A percentile compares a stretch with the other conserved stretches of the same genome.
These are phyloP conservation scores for Cistogaster globosa DNA, from an alignment of 2,888 invertebrate species.

Conservation along the genomic window DNA sequence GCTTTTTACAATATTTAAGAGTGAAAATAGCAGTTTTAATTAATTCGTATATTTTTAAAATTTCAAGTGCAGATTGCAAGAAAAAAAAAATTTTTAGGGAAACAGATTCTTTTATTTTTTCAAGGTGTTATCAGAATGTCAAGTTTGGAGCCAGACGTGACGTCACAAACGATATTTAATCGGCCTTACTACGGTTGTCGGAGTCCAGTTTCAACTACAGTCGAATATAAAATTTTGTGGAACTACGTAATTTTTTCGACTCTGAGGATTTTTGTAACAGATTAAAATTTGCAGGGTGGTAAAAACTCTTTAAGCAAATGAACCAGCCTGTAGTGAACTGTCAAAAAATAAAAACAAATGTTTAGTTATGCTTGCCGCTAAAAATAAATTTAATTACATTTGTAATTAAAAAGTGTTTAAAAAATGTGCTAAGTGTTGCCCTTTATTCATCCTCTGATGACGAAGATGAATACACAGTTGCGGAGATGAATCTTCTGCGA, in stretches of 20 bases:
- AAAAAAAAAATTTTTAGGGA: too few relatives aligned
- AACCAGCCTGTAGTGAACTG: not conserved
- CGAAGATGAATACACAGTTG: not conserved
- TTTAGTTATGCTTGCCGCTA: not conserved
- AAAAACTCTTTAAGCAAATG: not conserved
- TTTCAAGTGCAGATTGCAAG: too few relatives aligned
- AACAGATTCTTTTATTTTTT: too few relatives aligned
- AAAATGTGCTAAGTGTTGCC: slow-evolving; percentile 1
- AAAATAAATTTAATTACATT: not conserved
- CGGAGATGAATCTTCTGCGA: not conserved
- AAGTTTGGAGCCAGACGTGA: too few relatives aligned
- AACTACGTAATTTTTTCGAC: slow-evolving; percentile 12
- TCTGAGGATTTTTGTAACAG: slow-evolving; percentile 4
- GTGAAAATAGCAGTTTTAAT: too few relatives aligned
- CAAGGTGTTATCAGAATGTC: too few relatives aligned
- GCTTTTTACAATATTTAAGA: too few relatives aligned
- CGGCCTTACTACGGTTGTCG: slow-evolving; percentile 12
- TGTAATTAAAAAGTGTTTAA: not conserved
- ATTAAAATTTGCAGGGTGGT: not conserved
- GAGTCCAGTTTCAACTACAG: not conserved
- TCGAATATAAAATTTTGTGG: slow-evolving; percentile 1
- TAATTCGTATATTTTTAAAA: too few relatives aligned
- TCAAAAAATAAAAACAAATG: slow-evolving; percentile 9
- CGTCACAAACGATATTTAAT: too few relatives aligned
- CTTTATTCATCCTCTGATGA: slow-evolving; percentile 7